Percentiles rank a stretch among this genome's conserved stretches.
Evolutionary conservation across 2,888 invertebrate species (phyloP).

Genomic region (Heliconius erato): DNA sequence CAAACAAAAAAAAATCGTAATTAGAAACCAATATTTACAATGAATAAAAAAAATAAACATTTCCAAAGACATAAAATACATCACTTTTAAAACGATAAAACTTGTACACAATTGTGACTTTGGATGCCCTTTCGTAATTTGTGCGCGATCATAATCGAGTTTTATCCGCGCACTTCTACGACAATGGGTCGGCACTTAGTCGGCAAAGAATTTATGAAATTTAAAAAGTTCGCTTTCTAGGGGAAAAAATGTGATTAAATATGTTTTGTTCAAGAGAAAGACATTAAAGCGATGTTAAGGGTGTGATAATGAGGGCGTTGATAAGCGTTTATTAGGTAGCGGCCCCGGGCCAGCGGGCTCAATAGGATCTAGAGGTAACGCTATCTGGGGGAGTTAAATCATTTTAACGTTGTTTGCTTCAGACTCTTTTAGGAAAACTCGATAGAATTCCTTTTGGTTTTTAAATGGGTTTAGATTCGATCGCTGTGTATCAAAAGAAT

Average conservation of each 20-base stretch:
- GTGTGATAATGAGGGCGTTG: slow-evolving; percentile 86
- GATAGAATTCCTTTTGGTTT: slow-evolving; percentile 70
- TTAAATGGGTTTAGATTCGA: slow-evolving; percentile 66
- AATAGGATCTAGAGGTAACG: slow-evolving; percentile 75
- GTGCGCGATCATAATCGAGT: slow-evolving; percentile 51
- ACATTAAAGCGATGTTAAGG: slow-evolving; percentile 87
- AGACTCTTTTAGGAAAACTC: slow-evolving; percentile 76
- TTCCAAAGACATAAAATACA: neutral
- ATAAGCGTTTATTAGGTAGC: slow-evolving; percentile 86
- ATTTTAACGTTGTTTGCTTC: slow-evolving; percentile 83
- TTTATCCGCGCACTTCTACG: slow-evolving; percentile 53
- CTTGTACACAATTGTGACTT: slow-evolving; percentile 25
- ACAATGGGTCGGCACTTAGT: slow-evolving; percentile 48
- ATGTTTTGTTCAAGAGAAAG: slow-evolving; percentile 87
- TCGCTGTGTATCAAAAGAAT: slow-evolving; percentile 56
- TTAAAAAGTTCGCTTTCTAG: slow-evolving; percentile 76
- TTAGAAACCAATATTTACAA: neutral
- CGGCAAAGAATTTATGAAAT: slow-evolving; percentile 73
- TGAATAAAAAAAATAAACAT: neutral
- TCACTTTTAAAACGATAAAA: slow-evolving; percentile 27
- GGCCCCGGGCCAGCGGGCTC: slow-evolving; percentile 72
- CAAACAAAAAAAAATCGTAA: neutral
- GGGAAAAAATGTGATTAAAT: slow-evolving; percentile 86
- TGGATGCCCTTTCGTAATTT: slow-evolving; percentile 44
- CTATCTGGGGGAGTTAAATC: slow-evolving; percentile 85